Conservation (phyloP, 2,113 vertebrate species). For the Sula dactylatra region DNA sequence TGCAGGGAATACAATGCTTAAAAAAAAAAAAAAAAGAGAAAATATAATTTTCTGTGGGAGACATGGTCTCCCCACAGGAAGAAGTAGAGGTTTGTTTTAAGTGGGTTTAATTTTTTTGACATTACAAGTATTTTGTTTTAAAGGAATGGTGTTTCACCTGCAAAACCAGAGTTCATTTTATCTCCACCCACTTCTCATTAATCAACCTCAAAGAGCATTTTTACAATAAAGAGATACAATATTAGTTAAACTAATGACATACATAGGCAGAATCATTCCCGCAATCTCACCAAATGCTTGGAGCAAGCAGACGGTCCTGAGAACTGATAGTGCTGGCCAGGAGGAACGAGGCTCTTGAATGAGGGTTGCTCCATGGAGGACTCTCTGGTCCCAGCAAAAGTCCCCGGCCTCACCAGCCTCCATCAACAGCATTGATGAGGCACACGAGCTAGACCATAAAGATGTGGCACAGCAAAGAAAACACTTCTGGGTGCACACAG, state of each 20-base stretch:
- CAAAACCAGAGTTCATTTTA: conserved; percentile 62
- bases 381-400: neutral
- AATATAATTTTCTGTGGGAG: conserved; percentile 2
- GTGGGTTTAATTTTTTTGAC: conserved; percentile 27
- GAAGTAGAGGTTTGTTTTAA: conserved; percentile 53
- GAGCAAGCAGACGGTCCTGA: conserved; percentile 16
- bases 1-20: neutral
- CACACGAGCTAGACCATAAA: neutral
- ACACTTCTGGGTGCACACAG: neutral
- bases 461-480: neutral
- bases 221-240: conserved; percentile 56
- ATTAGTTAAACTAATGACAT: conserved; percentile 60
- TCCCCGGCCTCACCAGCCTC: neutral
- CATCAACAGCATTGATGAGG: fast-evolving
- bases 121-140: conserved; percentile 31
- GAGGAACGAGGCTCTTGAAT: fast-evolving
- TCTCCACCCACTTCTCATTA: conserved; percentile 57
- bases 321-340: neutral
- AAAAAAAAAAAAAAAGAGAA: neutral
- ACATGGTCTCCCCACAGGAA: conserved; percentile 34
- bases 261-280: neutral
- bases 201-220: conserved; percentile 49
- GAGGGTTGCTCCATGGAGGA: neutral
- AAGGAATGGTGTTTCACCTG: conserved; percentile 62
- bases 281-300: neutral